phyloP scores from a whole-genome alignment of 2,113 vertebrate genomes.

The Psilopsiagon aymara region DNA sequence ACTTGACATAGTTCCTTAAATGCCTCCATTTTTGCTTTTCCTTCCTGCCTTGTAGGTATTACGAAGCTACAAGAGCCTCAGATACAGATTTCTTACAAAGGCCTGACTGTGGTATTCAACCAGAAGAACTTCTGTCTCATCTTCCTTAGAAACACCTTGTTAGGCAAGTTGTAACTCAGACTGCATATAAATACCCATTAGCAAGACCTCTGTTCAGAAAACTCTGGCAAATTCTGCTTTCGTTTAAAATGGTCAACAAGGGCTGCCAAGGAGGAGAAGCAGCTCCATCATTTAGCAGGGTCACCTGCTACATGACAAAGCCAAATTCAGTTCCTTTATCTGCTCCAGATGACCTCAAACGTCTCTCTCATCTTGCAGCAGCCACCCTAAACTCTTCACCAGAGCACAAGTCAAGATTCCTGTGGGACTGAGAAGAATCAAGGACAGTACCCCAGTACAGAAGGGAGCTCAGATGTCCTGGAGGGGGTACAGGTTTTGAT shows the following conservation, averaged over 20 bases:
- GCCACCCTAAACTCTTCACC: neutral
- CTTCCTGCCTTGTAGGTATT: neutral
- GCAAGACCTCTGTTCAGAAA: neutral
- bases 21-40: neutral
- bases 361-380: neutral
- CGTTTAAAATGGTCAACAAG: neutral
- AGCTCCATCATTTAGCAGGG: neutral
- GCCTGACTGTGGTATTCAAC: neutral
- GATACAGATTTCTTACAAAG: neutral
- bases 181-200: neutral
- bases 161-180: neutral
- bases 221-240: accelerated
- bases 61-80: neutral
- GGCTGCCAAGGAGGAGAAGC: neutral
- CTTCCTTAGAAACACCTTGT: neutral
- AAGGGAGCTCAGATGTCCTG: neutral
- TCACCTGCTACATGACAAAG: neutral
- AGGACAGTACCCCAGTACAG: neutral
- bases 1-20: neutral
- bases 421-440: neutral
- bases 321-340: neutral
- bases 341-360: neutral
- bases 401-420: accelerated
- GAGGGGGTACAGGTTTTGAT: neutral
- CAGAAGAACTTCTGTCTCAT: neutral